Evolutionary conservation across 2,797 vertebrate genomes (phyloP), one percentile per base, ranked within the genome.

Genomic region (Pteronotus mesoamericanus): DNA sequence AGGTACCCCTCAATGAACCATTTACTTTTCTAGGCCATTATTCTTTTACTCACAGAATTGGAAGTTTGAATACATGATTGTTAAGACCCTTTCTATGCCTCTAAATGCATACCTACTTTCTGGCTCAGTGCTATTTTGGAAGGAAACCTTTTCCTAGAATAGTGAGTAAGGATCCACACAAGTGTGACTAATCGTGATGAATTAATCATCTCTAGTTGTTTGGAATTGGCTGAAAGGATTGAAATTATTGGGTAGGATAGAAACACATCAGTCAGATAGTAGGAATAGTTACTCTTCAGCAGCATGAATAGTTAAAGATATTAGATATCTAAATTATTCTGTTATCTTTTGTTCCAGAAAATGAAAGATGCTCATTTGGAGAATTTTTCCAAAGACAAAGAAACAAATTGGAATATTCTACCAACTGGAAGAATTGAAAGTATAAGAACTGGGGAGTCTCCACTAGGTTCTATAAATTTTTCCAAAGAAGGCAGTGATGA

Each of bases 261-360:
- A 72, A 80, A 18, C 14, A 29, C 46, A 5, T 79, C 74, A 18
- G 46, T 48, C 46, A 84, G 15, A 32, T 80, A 64, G 82, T 39
- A 94, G 69, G 22, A 94, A 19, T 2, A 61, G 21, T 29, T 18
- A 68, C 9, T 55, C 11, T 71, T 89, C 26, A 85, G 69, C 7
- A 82, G 21, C 34, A 59, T 51, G 48, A 78, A 22, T 91, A 24
- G 80, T 59, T 83, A 86, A 79, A 86, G 15, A 48, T 39, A 86
- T 1, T 48, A 37, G 39, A 26, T 72, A 74, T 44, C 48, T 95
- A 69, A 96, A 75, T 93, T 87, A 80, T n/a, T 86, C n/a, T 95
- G 3, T 87, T 94, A 11, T 94, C 34, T 34, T 97, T 39, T 92
- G 7, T 94, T 95, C 10, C 96, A 98, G 98, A 97, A 97, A 97